Percentiles rank a stretch among this genome's conserved stretches.
Conservation (phyloP, 1,140 invertebrate species). For the Condylostylus longicornis region DNA sequence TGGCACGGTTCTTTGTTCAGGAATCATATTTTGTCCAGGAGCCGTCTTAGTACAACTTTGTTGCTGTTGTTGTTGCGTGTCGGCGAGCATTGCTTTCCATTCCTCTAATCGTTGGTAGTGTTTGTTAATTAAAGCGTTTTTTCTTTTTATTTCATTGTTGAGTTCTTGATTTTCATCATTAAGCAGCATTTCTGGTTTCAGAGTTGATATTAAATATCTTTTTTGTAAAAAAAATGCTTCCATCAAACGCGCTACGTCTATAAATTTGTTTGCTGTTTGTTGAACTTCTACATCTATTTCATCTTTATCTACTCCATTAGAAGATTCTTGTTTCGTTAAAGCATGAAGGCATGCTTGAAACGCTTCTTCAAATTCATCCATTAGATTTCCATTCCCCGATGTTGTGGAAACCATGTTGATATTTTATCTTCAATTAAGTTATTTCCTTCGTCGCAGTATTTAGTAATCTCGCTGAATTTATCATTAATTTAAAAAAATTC, state of each 20-base stretch:
- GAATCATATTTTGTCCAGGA: neutral
- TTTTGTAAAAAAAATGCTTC: slow-evolving; percentile 90
- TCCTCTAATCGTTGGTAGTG: slow-evolving; percentile 80
- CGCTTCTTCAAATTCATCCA: slow-evolving; percentile 73
- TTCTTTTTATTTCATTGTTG: slow-evolving; percentile 62
- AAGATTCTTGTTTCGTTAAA: slow-evolving; percentile 60
- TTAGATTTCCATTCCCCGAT: slow-evolving; percentile 63
- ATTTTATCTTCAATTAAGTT: too few relatives aligned
- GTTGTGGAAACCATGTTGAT: slow-evolving; percentile 61
- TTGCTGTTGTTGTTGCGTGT: slow-evolving; percentile 37
- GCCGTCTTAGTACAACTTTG: slow-evolving; percentile 13
- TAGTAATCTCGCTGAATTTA: too few relatives aligned
- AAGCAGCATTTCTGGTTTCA: slow-evolving; percentile 81
- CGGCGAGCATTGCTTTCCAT: slow-evolving; percentile 76
- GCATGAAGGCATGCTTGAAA: slow-evolving; percentile 76
- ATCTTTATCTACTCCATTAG: slow-evolving; percentile 58
- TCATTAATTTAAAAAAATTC: too few relatives aligned
- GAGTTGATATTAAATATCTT: slow-evolving; percentile 69
- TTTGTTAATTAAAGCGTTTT: slow-evolving; percentile 73
- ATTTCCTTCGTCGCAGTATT: too few relatives aligned
- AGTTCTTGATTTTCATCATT: slow-evolving; percentile 84
- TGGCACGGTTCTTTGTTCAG: slow-evolving; percentile 15
- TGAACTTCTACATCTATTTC: slow-evolving; percentile 75
- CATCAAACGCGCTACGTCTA: slow-evolving; percentile 81
- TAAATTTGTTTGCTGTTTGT: slow-evolving; percentile 63